phyloP scores from a whole-genome alignment of 2,797 vertebrate species.

The Hybognathus amarus region DNA sequence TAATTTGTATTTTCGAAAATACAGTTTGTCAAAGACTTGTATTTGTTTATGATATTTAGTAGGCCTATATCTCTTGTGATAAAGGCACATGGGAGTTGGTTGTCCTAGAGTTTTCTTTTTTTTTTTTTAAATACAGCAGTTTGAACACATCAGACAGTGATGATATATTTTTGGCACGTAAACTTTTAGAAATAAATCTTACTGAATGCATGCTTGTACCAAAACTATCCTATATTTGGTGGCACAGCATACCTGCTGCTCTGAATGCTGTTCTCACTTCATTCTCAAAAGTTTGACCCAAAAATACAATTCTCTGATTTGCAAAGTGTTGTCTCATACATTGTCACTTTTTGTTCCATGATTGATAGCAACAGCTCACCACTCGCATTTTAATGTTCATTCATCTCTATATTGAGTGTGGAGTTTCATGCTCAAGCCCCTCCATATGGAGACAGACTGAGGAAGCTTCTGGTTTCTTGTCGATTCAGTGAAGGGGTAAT shows the following conservation, averaged over 20 bases:
- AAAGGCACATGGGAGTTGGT: neutral
- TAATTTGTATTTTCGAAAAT: neutral
- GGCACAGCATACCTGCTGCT: neutral
- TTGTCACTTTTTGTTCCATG: neutral
- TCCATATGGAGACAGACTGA: constrained; percentile 7
- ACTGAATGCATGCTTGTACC: neutral
- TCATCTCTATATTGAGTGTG: neutral
- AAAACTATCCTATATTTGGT: constrained; percentile 10
- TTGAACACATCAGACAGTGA: neutral
- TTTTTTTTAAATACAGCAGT: neutral
- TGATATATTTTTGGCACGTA: neutral
- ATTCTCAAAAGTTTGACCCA: constrained; percentile 15
- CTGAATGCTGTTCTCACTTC: constrained; percentile 3
- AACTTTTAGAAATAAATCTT: neutral
- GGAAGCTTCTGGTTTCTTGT: constrained; percentile 21
- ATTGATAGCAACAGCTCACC: neutral
- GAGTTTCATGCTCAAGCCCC: neutral
- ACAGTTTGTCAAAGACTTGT: neutral
- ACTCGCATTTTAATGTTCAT: constrained; percentile 7
- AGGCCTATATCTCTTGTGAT: neutral
- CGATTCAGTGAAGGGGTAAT: constrained; percentile 9
- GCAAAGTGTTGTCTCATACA: neutral
- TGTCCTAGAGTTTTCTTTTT: neutral
- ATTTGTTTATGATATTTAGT: neutral
- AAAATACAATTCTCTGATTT: constrained; percentile 10